Percentiles rank a stretch among this genome's conserved stretches.
Evolutionary conservation across 2,797 vertebrate species (phyloP).

Genomic region (Lagorchestes hirsutus): DNA sequence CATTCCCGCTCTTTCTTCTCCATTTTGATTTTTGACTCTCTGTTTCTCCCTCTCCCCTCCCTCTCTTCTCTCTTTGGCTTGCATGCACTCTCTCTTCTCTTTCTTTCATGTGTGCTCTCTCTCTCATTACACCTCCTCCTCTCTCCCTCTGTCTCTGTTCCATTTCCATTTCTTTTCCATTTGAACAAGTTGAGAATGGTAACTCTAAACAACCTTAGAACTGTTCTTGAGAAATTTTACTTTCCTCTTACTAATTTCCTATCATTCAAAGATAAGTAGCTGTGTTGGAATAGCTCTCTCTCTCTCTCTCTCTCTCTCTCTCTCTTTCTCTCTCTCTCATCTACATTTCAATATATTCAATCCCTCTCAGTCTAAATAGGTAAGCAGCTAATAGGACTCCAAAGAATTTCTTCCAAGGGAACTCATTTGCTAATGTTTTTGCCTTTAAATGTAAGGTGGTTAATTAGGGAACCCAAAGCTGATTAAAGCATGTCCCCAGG

Average conservation of each 20-base stretch:
- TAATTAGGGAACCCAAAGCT: constrained; percentile 6
- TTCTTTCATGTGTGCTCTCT: background rate
- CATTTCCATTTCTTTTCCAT: background rate
- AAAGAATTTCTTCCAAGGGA: background rate
- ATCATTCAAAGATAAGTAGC: constrained; percentile 7
- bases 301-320: too few relatives aligned
- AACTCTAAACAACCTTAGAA: background rate
- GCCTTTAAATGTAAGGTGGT: background rate
- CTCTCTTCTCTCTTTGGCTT: too few relatives aligned
- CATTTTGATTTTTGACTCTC: too few relatives aligned
- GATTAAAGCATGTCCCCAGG: background rate
- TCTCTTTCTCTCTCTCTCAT: background rate
- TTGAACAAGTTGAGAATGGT: background rate
- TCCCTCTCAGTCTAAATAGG: background rate
- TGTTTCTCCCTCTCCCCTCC: too few relatives aligned
- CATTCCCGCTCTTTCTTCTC: too few relatives aligned
- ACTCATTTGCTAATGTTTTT: background rate
- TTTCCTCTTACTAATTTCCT: constrained; percentile 11
- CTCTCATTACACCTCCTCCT: background rate
- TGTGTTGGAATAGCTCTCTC: background rate
- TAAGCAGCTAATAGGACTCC: background rate
- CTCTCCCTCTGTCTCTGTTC: background rate
- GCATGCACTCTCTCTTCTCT: too few relatives aligned
- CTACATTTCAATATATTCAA: background rate
- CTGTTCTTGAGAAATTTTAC: background rate